Evolutionary conservation across 2,888 invertebrate genomes (phyloP), one percentile per base, ranked within the genome.

Genomic region (Tricholauxania praeusta): DNA sequence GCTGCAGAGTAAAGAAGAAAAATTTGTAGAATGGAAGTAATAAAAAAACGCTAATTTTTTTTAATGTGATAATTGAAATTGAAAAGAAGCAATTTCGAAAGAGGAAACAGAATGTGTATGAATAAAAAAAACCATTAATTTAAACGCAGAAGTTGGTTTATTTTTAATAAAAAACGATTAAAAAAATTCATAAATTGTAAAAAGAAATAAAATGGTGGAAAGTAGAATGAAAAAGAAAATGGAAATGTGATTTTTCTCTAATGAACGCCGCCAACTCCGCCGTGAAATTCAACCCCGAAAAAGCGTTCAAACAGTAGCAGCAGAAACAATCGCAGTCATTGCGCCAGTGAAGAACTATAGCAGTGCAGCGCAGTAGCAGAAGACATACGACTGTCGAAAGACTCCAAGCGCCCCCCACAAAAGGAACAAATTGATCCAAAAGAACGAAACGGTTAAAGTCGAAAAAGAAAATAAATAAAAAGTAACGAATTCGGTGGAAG

Each of bases 141-240:
- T 39, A 17, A 70, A 28, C 60, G 52, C 60, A 69, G 28, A 49
- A 59, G 52, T 53, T 49, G 15, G 48, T 53, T 39, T 39, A 39
- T 7, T 39, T 39, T 39, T 39, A 10, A 39, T 39, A 39, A 39
- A 39, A 39, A 39, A 47, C 53, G 52, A 53, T 28, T 15, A 60
- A 60, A 60, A 28, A 28, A 3, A 39, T 39, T 39, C 39, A 39
- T 39, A 39, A 39, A 39, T 39, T 28, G 59, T 17, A 28, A 39
- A 39, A 28, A 55, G 63, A 63, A 63, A 15, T 70, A 70, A 70
- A 63, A 70, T 70, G 70, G 70, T 63, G 70, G 70, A 70, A 62
- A 69, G 62, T 8, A 63, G 52, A 53, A 70, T 39, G 39, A 39
- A 28, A 28, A 28, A 28, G 28, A 28, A 28, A 39, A 10, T 63